Evolutionary conservation across 2,797 vertebrate species (phyloP).

Genomic region (Taeniopygia guttata): DNA sequence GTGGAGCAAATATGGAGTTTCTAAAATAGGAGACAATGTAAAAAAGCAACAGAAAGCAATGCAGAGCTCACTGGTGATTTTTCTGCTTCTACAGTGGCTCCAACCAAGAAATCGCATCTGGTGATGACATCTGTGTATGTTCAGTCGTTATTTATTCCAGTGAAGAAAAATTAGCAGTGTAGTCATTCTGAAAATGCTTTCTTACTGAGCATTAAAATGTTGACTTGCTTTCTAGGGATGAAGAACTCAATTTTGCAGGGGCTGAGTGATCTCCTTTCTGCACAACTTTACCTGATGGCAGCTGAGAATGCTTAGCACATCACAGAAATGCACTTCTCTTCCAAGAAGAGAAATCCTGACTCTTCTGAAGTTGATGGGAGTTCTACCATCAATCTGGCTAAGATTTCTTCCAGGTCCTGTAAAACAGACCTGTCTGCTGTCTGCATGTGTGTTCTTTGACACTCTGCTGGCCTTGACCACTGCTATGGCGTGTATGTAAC

Average conservation of each 20-base stretch:
- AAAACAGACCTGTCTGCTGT: not conserved
- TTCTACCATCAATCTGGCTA: not conserved
- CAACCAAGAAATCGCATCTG: slow-evolving; percentile 9
- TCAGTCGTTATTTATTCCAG: not conserved
- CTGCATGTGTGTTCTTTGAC: not conserved
- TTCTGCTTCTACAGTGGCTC: slow-evolving; percentile 25
- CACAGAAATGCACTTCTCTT: not conserved
- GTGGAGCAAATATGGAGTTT: not conserved
- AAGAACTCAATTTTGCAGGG: not conserved
- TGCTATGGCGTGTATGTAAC: not conserved
- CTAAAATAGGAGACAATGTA: not conserved
- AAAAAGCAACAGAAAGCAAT: not conserved
- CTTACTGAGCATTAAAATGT: not conserved
- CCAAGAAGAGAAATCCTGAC: not conserved
- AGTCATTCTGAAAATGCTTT: not conserved
- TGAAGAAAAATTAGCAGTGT: not conserved
- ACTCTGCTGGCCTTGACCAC: not conserved
- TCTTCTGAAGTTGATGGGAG: not conserved
- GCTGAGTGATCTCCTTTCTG: not conserved
- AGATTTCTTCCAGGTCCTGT: not conserved
- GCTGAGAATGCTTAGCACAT: not conserved
- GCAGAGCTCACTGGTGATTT: not conserved
- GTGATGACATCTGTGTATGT: slow-evolving; percentile 12
- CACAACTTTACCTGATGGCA: not conserved
- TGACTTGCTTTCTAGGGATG: slow-evolving; percentile 1